These are phyloP conservation scores for Suncus etruscus DNA, from an alignment of 2,113 vertebrate genomes.

Conservation along the genomic window DNA sequence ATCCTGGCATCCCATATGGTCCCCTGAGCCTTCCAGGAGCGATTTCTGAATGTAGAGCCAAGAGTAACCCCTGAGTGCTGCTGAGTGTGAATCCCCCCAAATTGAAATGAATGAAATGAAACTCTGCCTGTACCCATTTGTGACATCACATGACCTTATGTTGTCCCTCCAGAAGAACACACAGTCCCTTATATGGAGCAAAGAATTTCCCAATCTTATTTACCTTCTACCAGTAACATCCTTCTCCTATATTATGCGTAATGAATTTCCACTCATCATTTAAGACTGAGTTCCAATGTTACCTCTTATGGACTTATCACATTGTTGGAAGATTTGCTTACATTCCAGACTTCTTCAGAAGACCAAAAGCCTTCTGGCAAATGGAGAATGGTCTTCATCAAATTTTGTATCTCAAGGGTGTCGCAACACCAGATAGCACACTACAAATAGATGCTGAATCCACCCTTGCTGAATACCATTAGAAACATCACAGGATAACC, in stretches of 20 bases:
- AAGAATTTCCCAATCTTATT: neutral
- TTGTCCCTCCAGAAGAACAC: neutral
- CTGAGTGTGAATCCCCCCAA: too few species aligned
- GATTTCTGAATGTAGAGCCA: too few species aligned
- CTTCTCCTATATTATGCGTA: neutral
- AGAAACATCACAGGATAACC: neutral
- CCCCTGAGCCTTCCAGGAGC: too few species aligned
- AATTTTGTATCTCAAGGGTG: neutral
- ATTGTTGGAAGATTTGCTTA: neutral
- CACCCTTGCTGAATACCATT: neutral
- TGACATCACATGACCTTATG: too few species aligned
- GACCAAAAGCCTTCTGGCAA: neutral
- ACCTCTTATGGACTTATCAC: neutral
- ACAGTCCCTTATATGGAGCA: neutral
- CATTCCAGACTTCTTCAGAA: conserved; percentile 21
- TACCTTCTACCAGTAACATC: neutral
- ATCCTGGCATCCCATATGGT: too few species aligned
- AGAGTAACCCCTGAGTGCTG: too few species aligned
- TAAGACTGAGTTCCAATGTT: neutral
- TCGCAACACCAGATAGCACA: neutral
- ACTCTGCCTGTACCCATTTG: neutral
- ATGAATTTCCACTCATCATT: neutral
- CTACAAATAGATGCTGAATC: neutral
- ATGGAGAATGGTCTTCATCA: neutral
- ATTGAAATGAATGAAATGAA: neutral